phyloP scores from a whole-genome alignment of 30 jellyfish, hydroid and myxozoan species.

The Sanderia malayensis region DNA sequence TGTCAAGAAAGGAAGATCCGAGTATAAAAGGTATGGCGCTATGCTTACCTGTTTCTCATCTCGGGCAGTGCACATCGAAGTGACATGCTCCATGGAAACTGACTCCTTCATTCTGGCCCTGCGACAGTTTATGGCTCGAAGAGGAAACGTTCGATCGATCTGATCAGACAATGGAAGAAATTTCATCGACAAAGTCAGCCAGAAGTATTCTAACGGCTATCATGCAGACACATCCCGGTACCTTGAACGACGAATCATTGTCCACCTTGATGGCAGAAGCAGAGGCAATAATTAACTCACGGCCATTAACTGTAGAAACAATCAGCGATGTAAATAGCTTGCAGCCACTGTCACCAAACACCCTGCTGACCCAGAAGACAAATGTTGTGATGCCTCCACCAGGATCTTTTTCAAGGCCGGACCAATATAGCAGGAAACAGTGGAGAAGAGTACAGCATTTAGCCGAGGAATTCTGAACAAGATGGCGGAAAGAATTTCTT shows the following conservation, averaged over 20 bases:
- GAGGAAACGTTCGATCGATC: slow-evolving; percentile 14
- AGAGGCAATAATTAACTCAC: slow-evolving; percentile 12
- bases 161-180: slow-evolving; percentile 15
- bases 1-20: slow-evolving; percentile 20
- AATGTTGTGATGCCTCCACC: slow-evolving; percentile 33
- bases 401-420: slow-evolving; percentile 18
- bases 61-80: slow-evolving; percentile 39
- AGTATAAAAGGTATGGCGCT: slow-evolving; percentile 12
- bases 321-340: slow-evolving; percentile 11
- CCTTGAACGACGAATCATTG: slow-evolving; percentile 17
- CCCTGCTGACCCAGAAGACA: slow-evolving; percentile 16
- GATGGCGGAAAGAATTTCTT: slow-evolving; percentile 25
- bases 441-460: slow-evolving; percentile 37
- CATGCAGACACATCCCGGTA: not conserved
- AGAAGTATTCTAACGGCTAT: slow-evolving; percentile 12
- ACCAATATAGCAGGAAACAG: slow-evolving; percentile 9
- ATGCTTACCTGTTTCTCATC: slow-evolving; percentile 21
- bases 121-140: slow-evolving; percentile 16
- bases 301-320: slow-evolving; percentile 27
- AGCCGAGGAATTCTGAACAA: slow-evolving; percentile 26
- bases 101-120: slow-evolving; percentile 22
- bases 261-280: slow-evolving; percentile 23
- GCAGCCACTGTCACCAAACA: slow-evolving; percentile 16
- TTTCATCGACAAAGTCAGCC: slow-evolving; percentile 15
- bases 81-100: slow-evolving; percentile 19